phyloP scores from a whole-genome alignment of 2,113 vertebrate species.

The Anser cygnoides region DNA sequence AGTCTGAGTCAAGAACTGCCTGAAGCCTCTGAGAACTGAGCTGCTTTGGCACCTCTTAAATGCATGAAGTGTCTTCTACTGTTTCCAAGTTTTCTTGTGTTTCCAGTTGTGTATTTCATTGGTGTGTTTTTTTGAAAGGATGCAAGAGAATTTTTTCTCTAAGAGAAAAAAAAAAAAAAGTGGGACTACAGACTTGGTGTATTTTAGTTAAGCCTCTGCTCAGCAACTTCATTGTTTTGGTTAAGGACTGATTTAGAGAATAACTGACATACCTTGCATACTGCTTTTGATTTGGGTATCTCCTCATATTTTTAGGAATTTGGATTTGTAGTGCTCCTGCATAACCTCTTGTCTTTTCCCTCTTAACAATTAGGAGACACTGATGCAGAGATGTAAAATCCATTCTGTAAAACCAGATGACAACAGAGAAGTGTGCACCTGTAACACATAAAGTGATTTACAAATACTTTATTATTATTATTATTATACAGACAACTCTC shows the following conservation, averaged over 20 bases:
- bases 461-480: too few relatives aligned
- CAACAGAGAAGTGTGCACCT: background rate
- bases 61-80: background rate
- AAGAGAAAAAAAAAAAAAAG: too few relatives aligned
- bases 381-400: background rate
- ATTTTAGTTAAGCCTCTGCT: background rate
- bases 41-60: background rate
- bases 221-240: background rate
- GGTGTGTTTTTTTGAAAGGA: too few relatives aligned
- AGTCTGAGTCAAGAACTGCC: background rate
- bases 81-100: too few relatives aligned
- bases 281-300: background rate
- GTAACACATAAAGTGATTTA: background rate
- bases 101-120: background rate
- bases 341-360: fast-evolving
- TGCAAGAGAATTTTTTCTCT: background rate
- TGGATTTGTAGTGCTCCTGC: background rate
- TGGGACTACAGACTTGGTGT: background rate
- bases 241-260: background rate
- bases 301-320: background rate
- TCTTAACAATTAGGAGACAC: background rate
- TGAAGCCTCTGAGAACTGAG: background rate
- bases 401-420: background rate
- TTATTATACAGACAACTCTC: background rate
- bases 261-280: background rate